Evolutionary conservation across 2,797 vertebrate genomes (phyloP).

Genomic region (Melanotaenia parkinsoni): DNA sequence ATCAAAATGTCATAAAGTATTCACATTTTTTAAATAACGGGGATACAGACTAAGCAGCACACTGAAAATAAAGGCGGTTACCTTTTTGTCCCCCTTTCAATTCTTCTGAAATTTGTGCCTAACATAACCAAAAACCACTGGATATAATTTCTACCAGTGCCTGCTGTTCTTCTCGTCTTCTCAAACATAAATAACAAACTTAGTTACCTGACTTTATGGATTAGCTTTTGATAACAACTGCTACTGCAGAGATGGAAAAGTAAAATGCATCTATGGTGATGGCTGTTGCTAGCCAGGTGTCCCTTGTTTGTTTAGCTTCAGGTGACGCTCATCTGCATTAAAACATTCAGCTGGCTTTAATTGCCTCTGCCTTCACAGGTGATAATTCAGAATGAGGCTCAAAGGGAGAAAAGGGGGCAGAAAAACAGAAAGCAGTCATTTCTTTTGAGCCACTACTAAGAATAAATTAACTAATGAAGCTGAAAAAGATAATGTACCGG

Average conservation of each 20-base stretch:
- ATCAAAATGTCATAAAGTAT: conserved; percentile 29
- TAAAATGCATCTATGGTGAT: conserved; percentile 45
- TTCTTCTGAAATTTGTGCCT: background rate
- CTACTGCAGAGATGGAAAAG: conserved; percentile 28
- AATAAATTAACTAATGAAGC: conserved; percentile 24
- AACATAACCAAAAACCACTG: background rate
- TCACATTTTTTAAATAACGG: conserved; percentile 13
- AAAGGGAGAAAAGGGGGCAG: background rate
- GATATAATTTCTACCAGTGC: conserved; percentile 8
- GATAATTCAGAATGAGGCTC: conserved; percentile 49
- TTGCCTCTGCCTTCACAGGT: conserved; percentile 57
- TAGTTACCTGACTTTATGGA: background rate
- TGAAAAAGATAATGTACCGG: conserved; percentile 14
- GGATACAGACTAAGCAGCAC: background rate
- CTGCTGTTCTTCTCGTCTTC: background rate
- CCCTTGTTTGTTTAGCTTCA: conserved; percentile 78
- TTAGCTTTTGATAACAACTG: conserved; percentile 31
- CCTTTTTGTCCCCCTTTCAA: background rate
- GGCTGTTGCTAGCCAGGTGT: conserved; percentile 78
- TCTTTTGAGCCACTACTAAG: conserved; percentile 12
- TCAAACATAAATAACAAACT: conserved; percentile 5
- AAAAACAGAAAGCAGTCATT: conserved; percentile 5
- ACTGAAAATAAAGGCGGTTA: conserved; percentile 1
- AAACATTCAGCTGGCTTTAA: conserved; percentile 71
- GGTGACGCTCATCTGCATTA: conserved; percentile 75